These are phyloP conservation scores for Eupeodes corollae DNA, from an alignment of 1,140 invertebrate species.

Conservation along the genomic window DNA sequence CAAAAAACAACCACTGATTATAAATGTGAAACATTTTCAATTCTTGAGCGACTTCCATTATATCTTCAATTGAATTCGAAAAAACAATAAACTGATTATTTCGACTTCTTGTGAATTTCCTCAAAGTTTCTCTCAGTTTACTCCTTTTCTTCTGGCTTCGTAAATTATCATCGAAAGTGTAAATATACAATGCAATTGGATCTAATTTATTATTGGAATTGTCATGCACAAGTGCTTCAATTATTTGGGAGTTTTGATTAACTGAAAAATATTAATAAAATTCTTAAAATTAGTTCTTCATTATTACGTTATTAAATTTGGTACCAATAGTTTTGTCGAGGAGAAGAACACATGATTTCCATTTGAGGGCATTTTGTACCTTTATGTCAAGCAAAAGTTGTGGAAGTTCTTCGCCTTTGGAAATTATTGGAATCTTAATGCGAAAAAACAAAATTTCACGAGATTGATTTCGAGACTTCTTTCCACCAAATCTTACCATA, in stretches of 20 bases:
- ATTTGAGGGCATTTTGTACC: conserved; percentile 46
- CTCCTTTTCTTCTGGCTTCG: conserved; percentile 21
- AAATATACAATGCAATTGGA: conserved; percentile 27
- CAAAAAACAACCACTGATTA: conserved; percentile 68
- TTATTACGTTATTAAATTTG: background rate
- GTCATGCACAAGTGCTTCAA: conserved; percentile 27
- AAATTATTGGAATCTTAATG: conserved; percentile 46
- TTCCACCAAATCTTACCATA: conserved; percentile 33
- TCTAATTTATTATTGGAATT: conserved; percentile 27
- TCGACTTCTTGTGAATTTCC: conserved; percentile 16
- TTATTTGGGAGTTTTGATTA: conserved; percentile 19
- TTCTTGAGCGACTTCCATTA: conserved; percentile 56
- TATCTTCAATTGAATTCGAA: conserved; percentile 37
- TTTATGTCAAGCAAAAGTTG: conserved; percentile 63
- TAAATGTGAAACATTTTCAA: conserved; percentile 52
- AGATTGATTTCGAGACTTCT: background rate
- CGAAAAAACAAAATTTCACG: background rate
- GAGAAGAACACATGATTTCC: conserved; percentile 56
- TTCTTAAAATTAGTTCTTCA: background rate
- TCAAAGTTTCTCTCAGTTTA: conserved; percentile 14
- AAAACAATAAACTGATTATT: conserved; percentile 33
- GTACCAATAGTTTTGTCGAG: conserved; percentile 60
- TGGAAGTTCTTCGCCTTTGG: conserved; percentile 53
- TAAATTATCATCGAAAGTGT: conserved; percentile 25
- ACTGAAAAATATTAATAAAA: conserved; percentile 9